A percentile compares a stretch with the other conserved stretches of the same genome.
These are phyloP conservation scores for Luperina testacea DNA, from an alignment of 2,888 invertebrate genomes.

Conservation along the genomic window DNA sequence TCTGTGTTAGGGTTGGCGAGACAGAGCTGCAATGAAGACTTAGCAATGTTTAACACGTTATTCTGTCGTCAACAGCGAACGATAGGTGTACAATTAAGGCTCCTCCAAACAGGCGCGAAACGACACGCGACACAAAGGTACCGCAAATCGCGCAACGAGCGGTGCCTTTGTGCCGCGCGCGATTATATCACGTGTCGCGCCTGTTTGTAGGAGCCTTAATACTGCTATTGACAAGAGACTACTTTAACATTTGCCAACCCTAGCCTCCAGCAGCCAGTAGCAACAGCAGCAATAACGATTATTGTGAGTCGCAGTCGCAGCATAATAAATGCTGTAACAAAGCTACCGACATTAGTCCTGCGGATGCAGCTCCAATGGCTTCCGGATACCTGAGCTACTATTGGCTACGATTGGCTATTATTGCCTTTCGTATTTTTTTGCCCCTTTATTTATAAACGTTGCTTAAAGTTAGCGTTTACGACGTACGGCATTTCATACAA, in stretches of 20 bases:
- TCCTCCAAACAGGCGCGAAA: too few species aligned
- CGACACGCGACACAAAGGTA: too few species aligned
- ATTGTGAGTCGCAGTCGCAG: constrained; percentile 59
- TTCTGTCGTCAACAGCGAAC: not conserved
- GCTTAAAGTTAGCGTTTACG: too few species aligned
- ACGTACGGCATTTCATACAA: too few species aligned
- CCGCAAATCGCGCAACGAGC: too few species aligned
- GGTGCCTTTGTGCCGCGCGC: too few species aligned
- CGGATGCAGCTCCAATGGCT: too few species aligned
- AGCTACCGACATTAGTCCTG: constrained; percentile 63
- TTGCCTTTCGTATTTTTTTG: constrained; percentile 16
- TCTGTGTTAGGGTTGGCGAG: constrained; percentile 52
- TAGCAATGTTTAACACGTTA: not conserved
- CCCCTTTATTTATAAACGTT: too few species aligned
- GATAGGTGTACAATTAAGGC: not conserved
- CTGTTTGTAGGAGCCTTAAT: not conserved
- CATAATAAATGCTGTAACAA: constrained; percentile 69
- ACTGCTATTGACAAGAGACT: not conserved
- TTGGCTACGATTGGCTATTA: constrained; percentile 7
- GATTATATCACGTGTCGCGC: too few species aligned
- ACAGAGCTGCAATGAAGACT: not conserved
- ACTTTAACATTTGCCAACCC: constrained; percentile 36
- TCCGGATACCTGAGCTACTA: too few species aligned
- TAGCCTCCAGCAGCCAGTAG: constrained; percentile 27
- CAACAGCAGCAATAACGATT: constrained; percentile 55